Conservation (phyloP, 2,888 invertebrate genomes). For the Drosophila niveifrons region DNA sequence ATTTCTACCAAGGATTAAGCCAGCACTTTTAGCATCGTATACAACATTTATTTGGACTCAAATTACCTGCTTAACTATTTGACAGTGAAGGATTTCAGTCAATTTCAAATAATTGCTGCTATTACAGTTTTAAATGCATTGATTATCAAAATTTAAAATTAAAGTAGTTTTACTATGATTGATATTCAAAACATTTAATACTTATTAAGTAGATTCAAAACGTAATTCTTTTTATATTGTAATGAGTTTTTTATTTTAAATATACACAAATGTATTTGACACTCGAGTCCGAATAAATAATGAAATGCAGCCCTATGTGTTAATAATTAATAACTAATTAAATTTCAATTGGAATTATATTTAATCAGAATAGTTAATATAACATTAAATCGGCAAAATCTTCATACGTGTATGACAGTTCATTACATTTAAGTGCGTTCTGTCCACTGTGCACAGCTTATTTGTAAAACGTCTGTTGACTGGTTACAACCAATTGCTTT, state of each 20-base stretch:
- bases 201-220: no score
- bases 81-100: constrained; percentile 5
- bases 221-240: no score
- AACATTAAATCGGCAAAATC: no score
- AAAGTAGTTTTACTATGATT: no score
- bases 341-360: background rate
- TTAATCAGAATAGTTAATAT: no score
- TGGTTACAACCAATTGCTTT: constrained; percentile 22
- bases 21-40: background rate
- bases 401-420: no score
- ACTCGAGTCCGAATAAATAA: background rate
- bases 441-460: background rate
- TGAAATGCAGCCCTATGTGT: background rate
- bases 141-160: no score
- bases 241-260: no score
- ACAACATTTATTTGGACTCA: constrained; percentile 15
- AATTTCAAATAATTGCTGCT: background rate
- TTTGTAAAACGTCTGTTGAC: background rate
- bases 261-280: background rate
- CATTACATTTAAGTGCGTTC: background rate
- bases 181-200: no score
- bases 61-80: constrained; percentile 9
- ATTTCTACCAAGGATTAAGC: constrained; percentile 9
- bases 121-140: no score
- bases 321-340: background rate